Percentiles rank a stretch among this genome's conserved stretches.
phyloP scores from a whole-genome alignment of 2,888 invertebrate species.

The Acanthoscelides obtectus region DNA sequence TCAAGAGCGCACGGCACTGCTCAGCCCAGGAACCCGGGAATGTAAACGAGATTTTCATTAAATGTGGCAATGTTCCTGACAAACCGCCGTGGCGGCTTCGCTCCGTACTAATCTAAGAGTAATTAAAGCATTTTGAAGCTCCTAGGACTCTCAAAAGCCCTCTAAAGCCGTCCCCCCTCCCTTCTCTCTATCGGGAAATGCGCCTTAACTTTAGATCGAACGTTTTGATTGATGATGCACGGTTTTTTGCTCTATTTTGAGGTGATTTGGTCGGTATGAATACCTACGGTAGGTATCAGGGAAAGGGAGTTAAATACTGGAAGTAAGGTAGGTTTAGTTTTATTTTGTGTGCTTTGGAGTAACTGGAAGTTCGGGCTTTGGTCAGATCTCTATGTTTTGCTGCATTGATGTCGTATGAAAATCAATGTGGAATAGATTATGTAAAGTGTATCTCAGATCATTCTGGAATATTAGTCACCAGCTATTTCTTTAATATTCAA shows the following conservation, averaged over 20 bases:
- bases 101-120: slow-evolving; percentile 37
- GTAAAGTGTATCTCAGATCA: too few species aligned
- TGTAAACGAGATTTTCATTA: slow-evolving; percentile 18
- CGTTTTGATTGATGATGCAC: background rate
- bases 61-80: slow-evolving; percentile 17
- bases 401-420: background rate
- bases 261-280: background rate
- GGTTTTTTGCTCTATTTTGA: background rate
- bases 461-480: too few species aligned
- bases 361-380: background rate
- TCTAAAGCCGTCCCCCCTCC: background rate
- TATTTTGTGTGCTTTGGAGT: background rate
- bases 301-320: background rate
- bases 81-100: slow-evolving; percentile 29
- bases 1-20: background rate
- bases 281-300: background rate
- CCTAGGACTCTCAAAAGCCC: background rate
- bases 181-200: background rate
- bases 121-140: slow-evolving; percentile 35
- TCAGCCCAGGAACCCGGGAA: slow-evolving; percentile 6
- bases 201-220: background rate
- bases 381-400: background rate
- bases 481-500: too few species aligned
- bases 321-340: background rate
- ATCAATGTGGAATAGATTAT: too few species aligned